Base-by-base conservation (phyloP, 2,113 vertebrate genomes). In the Cynoglossus semilaevis region DNA sequence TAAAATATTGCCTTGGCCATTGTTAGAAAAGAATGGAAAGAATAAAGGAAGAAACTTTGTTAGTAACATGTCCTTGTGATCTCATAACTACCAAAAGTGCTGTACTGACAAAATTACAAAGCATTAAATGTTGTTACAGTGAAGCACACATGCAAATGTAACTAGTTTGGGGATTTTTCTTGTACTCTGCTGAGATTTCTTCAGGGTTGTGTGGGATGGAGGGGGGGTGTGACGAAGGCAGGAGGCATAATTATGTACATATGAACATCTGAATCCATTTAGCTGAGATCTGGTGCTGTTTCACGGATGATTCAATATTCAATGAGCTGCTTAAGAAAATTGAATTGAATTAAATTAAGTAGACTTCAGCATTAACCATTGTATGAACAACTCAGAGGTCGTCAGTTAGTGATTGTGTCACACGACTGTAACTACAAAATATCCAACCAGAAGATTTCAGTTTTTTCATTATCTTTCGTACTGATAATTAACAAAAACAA, bases 31-130 rank as follows among this genome's bases (percentile, higher is more conserved):
- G 6, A 29, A 29, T 29, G 22, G 22, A 29, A 6, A 6, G 3
- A 2, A 29, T 2, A 29, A 2, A 29, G 22, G 6, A 29, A 29
- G 2, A 29, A 29, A 29, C 22, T 29, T 29, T 29, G 22, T 29
- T 29, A 29, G 22, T 29, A n/a, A 4, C 22, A 6, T 6, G 22
- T 29, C 22, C 22, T 29, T 6, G 2, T 6, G 3, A 6, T 29
- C 2, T 29, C 22, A 6, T 29, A 29, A 29, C 22, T 29, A 84
- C 73, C 66, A 72, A 45, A 55, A 49, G 15, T 57, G 15, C 51
- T 58, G 63, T 56, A 22, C 54, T 85, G 51, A 67, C 55, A 70
- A 60, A 67, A 69, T 70, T 56, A 66, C 49, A 51, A 60, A 72
- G 68, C 60, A 43, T 51, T 56, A 41, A 70, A 64, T 58, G 40